Evolutionary conservation across 2,888 invertebrate species (phyloP), one percentile per base, ranked within the genome.

Genomic region (Oegoconia quadripuncta): DNA sequence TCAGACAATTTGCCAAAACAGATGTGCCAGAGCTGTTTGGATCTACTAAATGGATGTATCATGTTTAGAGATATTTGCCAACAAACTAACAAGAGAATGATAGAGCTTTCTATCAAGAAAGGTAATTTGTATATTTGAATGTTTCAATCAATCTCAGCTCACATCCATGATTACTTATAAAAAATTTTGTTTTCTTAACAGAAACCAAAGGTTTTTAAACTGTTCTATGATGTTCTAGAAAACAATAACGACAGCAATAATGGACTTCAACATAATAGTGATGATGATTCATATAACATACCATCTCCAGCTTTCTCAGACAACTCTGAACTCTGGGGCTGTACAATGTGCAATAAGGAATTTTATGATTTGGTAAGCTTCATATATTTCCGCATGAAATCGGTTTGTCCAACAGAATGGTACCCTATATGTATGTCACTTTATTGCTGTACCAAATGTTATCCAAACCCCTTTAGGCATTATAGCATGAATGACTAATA

Each of bases 51-150:
- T 63, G 77, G 83, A 29, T 84, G 83, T 44, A 79, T 84, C 22
- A 66, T 67, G 59, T 86, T 86, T 36, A 64, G 81, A 43, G 76
- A 83, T 39, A 63, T 84, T 65, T 86, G 84, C 44, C 80, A 75
- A 46, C 69, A 50, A 35, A 83, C 55, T 35, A 74, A 80, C 35
- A 65, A 73, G 34, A 52, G 48, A 17, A 43, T 81, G 5, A 45
- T 64, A 42, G 69, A 75, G 47, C 26, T 68, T 15, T 53, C 64
- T 26, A 72, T 79, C 33, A 82, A 80, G 38, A 65, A 75, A 75
- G 82, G 84, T 82, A 66, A 48, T 11, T 11, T 12, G 2, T 14
- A 16, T 17, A 26, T n/a, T n/a, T n/a, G n/a, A n/a, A n/a, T n/a
- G n/a, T n/a, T n/a, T n/a, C n/a, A n/a, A n/a, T n/a, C n/a, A n/a